Evolutionary conservation across 2,888 invertebrate genomes (phyloP).

Genomic region (Orgyia antiqua): DNA sequence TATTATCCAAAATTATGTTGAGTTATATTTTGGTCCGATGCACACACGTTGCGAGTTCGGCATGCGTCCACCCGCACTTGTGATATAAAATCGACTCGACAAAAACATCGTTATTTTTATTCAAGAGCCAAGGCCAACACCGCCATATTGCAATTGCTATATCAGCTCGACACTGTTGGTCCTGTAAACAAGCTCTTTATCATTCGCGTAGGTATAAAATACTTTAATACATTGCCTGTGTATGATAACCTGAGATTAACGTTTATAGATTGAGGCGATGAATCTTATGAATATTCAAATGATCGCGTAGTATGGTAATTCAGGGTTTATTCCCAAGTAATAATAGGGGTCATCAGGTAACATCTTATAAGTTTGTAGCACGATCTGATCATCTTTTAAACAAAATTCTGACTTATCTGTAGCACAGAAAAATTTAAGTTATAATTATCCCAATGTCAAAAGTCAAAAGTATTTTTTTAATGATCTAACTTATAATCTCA

Average conservation of each 20-base stretch:
- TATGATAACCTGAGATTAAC: not conserved
- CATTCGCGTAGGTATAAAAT: conserved; percentile 13
- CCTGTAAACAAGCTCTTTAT: conserved; percentile 57
- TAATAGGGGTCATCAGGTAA: too few species aligned
- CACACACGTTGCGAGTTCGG: conserved; percentile 17
- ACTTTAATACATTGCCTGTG: not conserved
- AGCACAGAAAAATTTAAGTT: too few species aligned
- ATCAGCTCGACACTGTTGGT: conserved; percentile 44
- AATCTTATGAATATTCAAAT: too few species aligned
- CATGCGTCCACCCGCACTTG: conserved; percentile 37
- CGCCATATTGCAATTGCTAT: conserved; percentile 60
- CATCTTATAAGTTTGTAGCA: too few species aligned
- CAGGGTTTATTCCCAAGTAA: too few species aligned
- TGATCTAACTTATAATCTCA: too few species aligned
- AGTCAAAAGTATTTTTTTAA: too few species aligned
- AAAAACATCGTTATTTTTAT: conserved; percentile 73
- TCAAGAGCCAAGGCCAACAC: conserved; percentile 59
- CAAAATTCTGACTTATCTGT: too few species aligned
- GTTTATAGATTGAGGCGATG: not conserved
- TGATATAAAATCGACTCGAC: conserved; percentile 63
- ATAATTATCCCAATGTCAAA: too few species aligned
- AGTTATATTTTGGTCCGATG: conserved; percentile 26
- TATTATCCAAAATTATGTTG: too few species aligned
- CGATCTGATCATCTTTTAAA: too few species aligned
- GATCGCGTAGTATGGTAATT: too few species aligned